phyloP scores from a whole-genome alignment of 2,113 vertebrate genomes.

The Myrmecophaga tridactyla region DNA sequence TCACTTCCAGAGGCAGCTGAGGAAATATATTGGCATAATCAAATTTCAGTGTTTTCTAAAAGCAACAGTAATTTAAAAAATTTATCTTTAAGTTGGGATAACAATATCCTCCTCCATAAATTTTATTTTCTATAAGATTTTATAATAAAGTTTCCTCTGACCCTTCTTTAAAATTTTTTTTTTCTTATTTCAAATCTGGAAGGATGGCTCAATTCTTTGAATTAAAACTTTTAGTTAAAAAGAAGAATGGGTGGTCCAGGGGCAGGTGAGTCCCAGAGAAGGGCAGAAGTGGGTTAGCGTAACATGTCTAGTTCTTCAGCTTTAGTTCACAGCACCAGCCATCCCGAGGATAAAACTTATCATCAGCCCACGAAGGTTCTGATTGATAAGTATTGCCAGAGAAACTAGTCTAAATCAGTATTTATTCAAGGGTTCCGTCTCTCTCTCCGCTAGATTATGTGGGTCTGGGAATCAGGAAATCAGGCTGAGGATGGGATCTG shows the following conservation, averaged over 20 bases:
- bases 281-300: neutral
- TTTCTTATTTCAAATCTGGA: too few species aligned
- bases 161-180: neutral
- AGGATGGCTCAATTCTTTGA: neutral
- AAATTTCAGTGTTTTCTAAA: neutral
- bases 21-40: neutral
- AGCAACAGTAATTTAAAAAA: neutral
- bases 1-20: neutral
- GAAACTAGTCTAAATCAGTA: neutral
- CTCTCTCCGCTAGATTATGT: neutral
- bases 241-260: neutral
- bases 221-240: constrained; percentile 28
- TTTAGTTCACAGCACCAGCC: neutral
- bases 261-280: neutral
- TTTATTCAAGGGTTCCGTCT: neutral
- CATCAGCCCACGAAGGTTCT: neutral
- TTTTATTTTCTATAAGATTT: neutral
- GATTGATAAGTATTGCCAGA: neutral
- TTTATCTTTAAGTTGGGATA: neutral
- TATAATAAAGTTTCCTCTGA: neutral
- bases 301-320: neutral
- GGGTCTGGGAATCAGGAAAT: neutral
- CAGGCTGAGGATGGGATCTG: neutral
- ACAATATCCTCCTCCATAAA: neutral
- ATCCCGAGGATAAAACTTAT: neutral